These are phyloP conservation scores for Dicranocentrus wangi DNA, from an alignment of 2,888 invertebrate genomes.

Conservation along the genomic window DNA sequence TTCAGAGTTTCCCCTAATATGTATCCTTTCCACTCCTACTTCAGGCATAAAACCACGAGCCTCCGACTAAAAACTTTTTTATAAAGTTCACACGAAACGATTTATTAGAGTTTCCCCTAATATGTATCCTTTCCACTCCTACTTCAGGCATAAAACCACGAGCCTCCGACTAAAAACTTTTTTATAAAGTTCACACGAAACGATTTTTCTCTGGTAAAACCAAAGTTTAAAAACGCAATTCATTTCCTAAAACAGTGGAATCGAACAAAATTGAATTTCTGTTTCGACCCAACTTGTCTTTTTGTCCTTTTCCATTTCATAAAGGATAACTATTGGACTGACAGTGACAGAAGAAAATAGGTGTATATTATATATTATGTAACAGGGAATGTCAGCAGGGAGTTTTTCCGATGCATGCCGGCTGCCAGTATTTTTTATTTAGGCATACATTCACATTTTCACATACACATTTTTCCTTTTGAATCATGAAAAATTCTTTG, in stretches of 20 bases:
- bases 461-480: neutral
- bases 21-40: too few relatives aligned
- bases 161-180: neutral
- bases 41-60: neutral
- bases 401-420: neutral
- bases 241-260: slow-evolving; percentile 37
- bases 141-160: neutral
- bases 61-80: neutral
- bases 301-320: slow-evolving; percentile 6
- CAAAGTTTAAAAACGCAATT: slow-evolving; percentile 42
- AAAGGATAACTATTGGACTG: neutral
- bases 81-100: neutral
- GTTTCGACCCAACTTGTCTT: neutral
- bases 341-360: neutral
- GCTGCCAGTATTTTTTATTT: neutral
- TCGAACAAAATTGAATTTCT: slow-evolving; percentile 33
- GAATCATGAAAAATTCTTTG: neutral
- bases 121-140: neutral
- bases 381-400: neutral
- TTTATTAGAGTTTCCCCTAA: neutral
- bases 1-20: too few relatives aligned
- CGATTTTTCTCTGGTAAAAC: neutral
- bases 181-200: too few relatives aligned
- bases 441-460: neutral
- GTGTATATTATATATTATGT: neutral